These are phyloP conservation scores for Nephrotoma guestfalica DNA, from an alignment of 2,888 invertebrate genomes.

Conservation along the genomic window DNA sequence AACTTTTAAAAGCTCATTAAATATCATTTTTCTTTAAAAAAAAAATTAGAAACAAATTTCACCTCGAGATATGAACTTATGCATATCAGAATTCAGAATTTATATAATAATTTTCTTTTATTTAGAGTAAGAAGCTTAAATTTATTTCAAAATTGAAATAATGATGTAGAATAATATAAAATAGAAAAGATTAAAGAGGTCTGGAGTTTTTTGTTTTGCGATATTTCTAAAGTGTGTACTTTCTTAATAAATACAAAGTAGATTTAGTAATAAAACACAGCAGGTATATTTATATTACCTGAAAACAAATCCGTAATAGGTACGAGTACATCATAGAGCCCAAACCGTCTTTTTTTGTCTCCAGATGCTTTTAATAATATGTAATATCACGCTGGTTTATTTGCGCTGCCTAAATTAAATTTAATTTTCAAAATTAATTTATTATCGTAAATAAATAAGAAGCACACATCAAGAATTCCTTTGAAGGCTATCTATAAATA, in stretches of 20 bases:
- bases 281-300: too few relatives aligned
- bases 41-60: neutral
- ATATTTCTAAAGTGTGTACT: neutral
- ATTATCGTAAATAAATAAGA: neutral
- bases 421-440: neutral
- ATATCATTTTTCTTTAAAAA: neutral
- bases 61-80: neutral
- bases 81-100: neutral
- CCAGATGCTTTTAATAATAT: neutral
- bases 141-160: neutral
- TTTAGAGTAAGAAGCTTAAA: neutral
- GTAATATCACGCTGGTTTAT: neutral
- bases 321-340: neutral
- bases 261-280: neutral
- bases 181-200: neutral
- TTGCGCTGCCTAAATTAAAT: neutral
- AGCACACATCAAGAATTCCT: neutral
- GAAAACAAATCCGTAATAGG: too few relatives aligned
- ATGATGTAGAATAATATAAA: neutral
- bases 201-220: neutral
- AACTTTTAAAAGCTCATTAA: neutral
- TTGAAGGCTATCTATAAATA: neutral
- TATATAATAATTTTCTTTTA: neutral
- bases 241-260: neutral
- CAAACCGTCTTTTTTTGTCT: neutral